Percentiles rank a stretch among this genome's conserved stretches.
Evolutionary conservation across 2,888 invertebrate genomes (phyloP).

Genomic region (Eupithecia tripunctaria): DNA sequence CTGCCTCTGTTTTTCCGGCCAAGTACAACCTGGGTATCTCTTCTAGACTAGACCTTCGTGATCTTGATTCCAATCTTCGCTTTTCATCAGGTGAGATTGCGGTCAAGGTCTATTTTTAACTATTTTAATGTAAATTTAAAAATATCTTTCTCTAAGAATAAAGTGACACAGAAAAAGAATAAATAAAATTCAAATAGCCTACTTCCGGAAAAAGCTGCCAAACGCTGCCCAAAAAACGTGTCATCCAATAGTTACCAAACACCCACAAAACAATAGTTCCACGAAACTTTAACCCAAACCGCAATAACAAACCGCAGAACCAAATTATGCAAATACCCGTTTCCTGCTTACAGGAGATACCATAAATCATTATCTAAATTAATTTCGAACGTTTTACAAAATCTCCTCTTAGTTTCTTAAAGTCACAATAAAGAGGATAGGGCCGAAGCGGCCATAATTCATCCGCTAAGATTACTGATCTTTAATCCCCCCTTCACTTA

Average conservation of each 20-base stretch:
- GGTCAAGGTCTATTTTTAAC: no score
- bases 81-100: no score
- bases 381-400: constrained; percentile 83
- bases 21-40: no score
- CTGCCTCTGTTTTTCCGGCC: no score
- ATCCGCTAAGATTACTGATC: constrained; percentile 90
- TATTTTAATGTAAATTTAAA: no score
- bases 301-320: constrained; percentile 53
- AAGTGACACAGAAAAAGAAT: no score
- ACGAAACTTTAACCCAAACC: constrained; percentile 47
- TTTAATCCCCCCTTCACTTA: constrained; percentile 89
- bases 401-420: constrained; percentile 84
- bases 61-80: no score
- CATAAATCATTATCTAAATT: constrained; percentile 85
- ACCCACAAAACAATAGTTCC: constrained; percentile 31
- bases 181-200: not conserved
- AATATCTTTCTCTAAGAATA: no score
- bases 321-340: constrained; percentile 77
- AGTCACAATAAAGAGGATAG: constrained; percentile 84
- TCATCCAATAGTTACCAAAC: constrained; percentile 13
- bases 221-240: not conserved
- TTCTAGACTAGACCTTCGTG: no score
- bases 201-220: no score
- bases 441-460: constrained; percentile 85
- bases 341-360: constrained; percentile 71